These are phyloP conservation scores for Xylophagus ater DNA, from an alignment of 2,888 invertebrate species.

Conservation along the genomic window DNA sequence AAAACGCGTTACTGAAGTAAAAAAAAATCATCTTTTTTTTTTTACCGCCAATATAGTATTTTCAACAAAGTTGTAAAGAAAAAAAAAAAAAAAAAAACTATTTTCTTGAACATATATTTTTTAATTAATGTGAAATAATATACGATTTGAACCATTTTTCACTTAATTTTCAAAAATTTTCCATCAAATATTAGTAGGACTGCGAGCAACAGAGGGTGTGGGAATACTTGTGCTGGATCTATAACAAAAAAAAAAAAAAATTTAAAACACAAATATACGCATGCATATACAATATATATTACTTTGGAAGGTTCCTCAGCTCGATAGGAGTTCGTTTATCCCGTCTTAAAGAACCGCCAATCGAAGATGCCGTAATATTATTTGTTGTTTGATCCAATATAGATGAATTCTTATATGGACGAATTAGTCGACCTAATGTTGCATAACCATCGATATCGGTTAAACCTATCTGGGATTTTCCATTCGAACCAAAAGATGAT, in stretches of 20 bases:
- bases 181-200: slow-evolving; percentile 40
- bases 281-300: neutral
- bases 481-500: slow-evolving; percentile 32
- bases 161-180: too few species aligned
- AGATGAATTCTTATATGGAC: slow-evolving; percentile 36
- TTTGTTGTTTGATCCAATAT: slow-evolving; percentile 31
- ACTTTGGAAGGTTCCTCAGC: slow-evolving; percentile 18
- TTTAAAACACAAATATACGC: slow-evolving; percentile 1
- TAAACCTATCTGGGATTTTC: slow-evolving; percentile 20
- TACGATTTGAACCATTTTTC: too few species aligned
- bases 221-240: slow-evolving; percentile 34
- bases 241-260: slow-evolving; percentile 10
- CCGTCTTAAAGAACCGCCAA: slow-evolving; percentile 16
- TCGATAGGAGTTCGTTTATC: slow-evolving; percentile 15
- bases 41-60: too few species aligned
- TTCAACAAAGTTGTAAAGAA: too few species aligned
- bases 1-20: too few species aligned
- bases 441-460: slow-evolving; percentile 34
- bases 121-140: too few species aligned
- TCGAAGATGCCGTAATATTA: too few species aligned
- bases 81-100: too few species aligned
- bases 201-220: slow-evolving; percentile 33
- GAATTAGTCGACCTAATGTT: slow-evolving; percentile 33
- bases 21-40: too few species aligned
- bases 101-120: too few species aligned